Conservation (phyloP, 2,797 vertebrate species). For the Galaxias olidus region DNA sequence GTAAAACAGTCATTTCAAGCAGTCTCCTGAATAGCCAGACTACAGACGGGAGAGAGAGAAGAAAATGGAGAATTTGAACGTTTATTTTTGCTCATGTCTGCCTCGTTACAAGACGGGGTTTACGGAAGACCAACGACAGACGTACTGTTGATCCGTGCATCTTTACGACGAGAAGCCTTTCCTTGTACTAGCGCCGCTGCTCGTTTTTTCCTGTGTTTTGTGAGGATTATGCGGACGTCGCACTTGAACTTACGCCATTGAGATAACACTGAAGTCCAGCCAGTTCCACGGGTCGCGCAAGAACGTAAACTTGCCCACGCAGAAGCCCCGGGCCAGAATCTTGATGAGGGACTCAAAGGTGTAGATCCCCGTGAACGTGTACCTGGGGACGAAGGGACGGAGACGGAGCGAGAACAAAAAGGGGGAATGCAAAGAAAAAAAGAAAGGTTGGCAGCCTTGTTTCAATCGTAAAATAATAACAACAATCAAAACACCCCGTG, state of each 20-base stretch:
- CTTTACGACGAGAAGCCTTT: too few relatives aligned
- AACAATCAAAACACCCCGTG: not conserved
- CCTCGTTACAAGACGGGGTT: too few relatives aligned
- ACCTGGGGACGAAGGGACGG: slow-evolving; percentile 68
- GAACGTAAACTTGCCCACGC: slow-evolving; percentile 95
- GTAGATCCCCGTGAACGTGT: slow-evolving; percentile 98
- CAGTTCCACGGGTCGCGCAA: slow-evolving; percentile 98
- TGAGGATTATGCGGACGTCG: slow-evolving; percentile 30
- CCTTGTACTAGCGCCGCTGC: too few relatives aligned
- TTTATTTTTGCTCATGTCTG: too few relatives aligned
- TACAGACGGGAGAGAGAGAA: too few relatives aligned
- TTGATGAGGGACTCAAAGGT: slow-evolving; percentile 98
- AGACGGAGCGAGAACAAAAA: not conserved
- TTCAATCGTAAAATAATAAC: not conserved
- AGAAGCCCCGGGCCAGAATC: slow-evolving; percentile 97
- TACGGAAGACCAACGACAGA: too few relatives aligned
- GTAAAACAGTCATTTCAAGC: too few relatives aligned
- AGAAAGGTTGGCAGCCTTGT: not conserved
- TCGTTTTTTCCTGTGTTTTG: slow-evolving; percentile 33
- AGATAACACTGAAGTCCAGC: slow-evolving; percentile 98
- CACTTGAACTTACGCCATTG: slow-evolving; percentile 94
- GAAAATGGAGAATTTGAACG: too few relatives aligned
- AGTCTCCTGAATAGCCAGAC: too few relatives aligned
- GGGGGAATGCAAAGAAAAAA: not conserved
- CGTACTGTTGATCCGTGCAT: too few relatives aligned